A percentile compares a stretch with the other conserved stretches of the same genome.
Evolutionary conservation across 2,797 vertebrate species (phyloP).

Genomic region (Chelon labrosus): DNA sequence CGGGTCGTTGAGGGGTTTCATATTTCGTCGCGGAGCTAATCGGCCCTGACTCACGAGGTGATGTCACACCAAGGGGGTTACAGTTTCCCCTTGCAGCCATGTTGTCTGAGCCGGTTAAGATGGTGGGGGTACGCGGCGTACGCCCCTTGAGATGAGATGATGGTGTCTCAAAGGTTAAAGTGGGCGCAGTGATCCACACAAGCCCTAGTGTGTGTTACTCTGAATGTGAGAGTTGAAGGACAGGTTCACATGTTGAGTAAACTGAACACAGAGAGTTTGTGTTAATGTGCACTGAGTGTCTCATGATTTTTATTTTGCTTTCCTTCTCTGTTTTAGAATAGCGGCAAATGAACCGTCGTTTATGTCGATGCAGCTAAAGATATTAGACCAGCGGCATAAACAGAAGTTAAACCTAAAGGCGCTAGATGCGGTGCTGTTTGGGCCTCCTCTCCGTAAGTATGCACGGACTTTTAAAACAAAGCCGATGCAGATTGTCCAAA

Average conservation of each 20-base stretch:
- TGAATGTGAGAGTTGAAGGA: too few species aligned
- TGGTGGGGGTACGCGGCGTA: slow-evolving; percentile 28
- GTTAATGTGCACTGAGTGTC: neutral
- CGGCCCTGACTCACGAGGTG: slow-evolving; percentile 80
- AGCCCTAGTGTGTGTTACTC: neutral
- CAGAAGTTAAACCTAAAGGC: slow-evolving; percentile 98
- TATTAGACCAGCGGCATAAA: slow-evolving; percentile 96
- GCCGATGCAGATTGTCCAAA: neutral
- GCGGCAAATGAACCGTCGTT: slow-evolving; percentile 95
- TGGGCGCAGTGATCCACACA: neutral
- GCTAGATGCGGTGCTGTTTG: slow-evolving; percentile 96
- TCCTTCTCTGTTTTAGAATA: slow-evolving; percentile 85
- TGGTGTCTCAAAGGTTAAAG: neutral
- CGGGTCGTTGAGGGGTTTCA: slow-evolving; percentile 50
- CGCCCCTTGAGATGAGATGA: neutral
- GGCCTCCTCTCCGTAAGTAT: slow-evolving; percentile 94
- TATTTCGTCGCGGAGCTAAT: slow-evolving; percentile 54
- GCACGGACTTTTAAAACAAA: accelerated
- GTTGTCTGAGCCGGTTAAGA: slow-evolving; percentile 60
- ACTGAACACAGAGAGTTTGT: neutral
- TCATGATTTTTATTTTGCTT: neutral
- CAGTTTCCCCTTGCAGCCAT: slow-evolving; percentile 65
- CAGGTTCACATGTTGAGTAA: too few species aligned
- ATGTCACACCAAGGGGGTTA: slow-evolving; percentile 71
- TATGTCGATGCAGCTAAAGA: slow-evolving; percentile 95